phyloP scores from a whole-genome alignment of 2,888 invertebrate genomes.

The Julus scandinavius region DNA sequence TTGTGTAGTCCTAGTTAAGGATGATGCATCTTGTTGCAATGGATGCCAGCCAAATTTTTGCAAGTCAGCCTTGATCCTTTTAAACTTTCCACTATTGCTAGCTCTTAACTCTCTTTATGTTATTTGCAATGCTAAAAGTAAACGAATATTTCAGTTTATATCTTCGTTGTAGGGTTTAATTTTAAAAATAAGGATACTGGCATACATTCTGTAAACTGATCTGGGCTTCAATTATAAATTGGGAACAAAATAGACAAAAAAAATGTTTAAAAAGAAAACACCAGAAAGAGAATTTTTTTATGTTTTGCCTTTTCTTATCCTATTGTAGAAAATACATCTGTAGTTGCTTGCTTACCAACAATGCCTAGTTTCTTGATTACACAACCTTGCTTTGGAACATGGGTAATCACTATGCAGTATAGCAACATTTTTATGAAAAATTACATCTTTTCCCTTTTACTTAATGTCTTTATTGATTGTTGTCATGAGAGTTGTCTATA shows the following conservation, averaged over 20 bases:
- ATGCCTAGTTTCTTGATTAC: not conserved
- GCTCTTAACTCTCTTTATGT: not conserved
- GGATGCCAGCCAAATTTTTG: not conserved
- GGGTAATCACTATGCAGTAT: not conserved
- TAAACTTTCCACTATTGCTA: conserved; percentile 21
- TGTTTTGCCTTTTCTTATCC: not conserved
- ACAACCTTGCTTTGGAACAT: not conserved
- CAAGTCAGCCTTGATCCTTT: conserved; percentile 7
- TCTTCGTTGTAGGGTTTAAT: not conserved
- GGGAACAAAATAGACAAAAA: not conserved
- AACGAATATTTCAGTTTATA: not conserved
- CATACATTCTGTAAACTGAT: not conserved
- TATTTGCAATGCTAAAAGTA: not conserved
- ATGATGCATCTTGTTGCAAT: not conserved
- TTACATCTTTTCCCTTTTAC: not conserved
- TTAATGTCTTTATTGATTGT: not conserved
- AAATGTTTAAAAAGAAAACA: not conserved
- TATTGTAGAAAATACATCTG: not conserved
- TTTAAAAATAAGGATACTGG: conserved; percentile 22
- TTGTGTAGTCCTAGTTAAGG: not conserved
- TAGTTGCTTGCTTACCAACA: not conserved
- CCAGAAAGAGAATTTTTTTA: not conserved
- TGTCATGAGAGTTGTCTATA: no score
- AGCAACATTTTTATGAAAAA: not conserved
- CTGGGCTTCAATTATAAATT: not conserved